A percentile compares a stretch with the other conserved stretches of the same genome.
phyloP scores from a whole-genome alignment of 2,888 invertebrate species.

The Elmis aenea region DNA sequence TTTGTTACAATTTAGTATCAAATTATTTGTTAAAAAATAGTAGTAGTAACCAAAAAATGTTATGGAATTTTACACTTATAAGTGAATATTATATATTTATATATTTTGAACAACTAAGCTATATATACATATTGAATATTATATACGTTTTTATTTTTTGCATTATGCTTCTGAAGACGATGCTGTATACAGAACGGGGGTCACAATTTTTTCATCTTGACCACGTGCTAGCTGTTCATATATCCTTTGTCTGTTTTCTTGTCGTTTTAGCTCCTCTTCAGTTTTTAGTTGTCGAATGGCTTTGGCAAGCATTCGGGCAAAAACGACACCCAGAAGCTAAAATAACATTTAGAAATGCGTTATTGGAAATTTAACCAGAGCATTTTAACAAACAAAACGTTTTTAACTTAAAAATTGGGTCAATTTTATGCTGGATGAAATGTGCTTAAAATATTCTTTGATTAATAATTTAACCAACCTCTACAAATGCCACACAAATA shows the following conservation, averaged over 20 bases:
- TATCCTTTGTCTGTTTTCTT: slow-evolving; percentile 59
- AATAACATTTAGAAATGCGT: slow-evolving; percentile 27
- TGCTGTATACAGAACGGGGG: slow-evolving; percentile 36
- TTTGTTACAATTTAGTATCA: too few relatives aligned
- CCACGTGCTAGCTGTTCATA: slow-evolving; percentile 36
- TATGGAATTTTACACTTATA: too few relatives aligned
- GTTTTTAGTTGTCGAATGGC: slow-evolving; percentile 75
- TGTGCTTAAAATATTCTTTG: too few relatives aligned
- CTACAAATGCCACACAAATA: slow-evolving; percentile 73
- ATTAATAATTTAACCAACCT: slow-evolving; percentile 48
- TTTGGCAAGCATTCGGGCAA: slow-evolving; percentile 83
- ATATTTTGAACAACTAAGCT: too few relatives aligned
- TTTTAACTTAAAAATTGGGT: background rate
- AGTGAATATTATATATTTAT: too few relatives aligned
- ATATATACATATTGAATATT: too few relatives aligned
- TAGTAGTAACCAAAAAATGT: too few relatives aligned
- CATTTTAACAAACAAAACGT: background rate
- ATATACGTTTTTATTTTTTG: too few relatives aligned
- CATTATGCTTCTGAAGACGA: slow-evolving; percentile 18
- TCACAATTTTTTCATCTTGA: slow-evolving; percentile 30
- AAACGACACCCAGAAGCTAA: slow-evolving; percentile 80
- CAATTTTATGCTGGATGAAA: background rate
- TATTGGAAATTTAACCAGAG: background rate
- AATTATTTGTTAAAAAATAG: too few relatives aligned
- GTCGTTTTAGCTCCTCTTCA: slow-evolving; percentile 63